These are phyloP conservation scores for Thaumetopoea pityocampa DNA, from an alignment of 1,140 invertebrate genomes.

Conservation along the genomic window DNA sequence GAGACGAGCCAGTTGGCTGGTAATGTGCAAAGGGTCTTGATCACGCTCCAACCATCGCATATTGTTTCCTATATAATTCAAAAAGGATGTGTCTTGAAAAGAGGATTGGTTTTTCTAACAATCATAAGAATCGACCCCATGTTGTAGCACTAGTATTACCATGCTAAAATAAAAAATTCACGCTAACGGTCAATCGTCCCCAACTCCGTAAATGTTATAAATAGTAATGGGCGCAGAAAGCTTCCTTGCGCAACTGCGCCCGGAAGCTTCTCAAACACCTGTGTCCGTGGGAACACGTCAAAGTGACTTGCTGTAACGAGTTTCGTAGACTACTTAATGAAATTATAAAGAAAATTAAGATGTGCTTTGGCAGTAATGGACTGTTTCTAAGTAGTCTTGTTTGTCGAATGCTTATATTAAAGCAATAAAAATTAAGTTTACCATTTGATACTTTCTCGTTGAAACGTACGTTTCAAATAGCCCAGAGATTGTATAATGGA, in stretches of 20 bases:
- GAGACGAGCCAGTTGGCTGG: constrained; percentile 76
- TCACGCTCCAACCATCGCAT: constrained; percentile 84
- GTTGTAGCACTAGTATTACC: too few species aligned
- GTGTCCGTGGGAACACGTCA: constrained; percentile 42
- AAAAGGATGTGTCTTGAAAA: too few species aligned
- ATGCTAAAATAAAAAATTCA: constrained; percentile 48
- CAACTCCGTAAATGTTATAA: constrained; percentile 18
- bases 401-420: too few species aligned
- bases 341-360: background rate
- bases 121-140: too few species aligned
- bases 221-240: constrained; percentile 29
- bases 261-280: constrained; percentile 28
- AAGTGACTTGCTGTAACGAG: background rate
- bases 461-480: too few species aligned
- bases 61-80: constrained; percentile 88
- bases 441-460: too few species aligned
- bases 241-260: constrained; percentile 35
- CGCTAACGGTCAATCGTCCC: constrained; percentile 33
- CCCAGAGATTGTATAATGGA: too few species aligned
- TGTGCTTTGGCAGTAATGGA: background rate
- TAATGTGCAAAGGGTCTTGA: constrained; percentile 92
- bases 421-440: too few species aligned
- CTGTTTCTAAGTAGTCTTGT: too few species aligned
- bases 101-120: too few species aligned
- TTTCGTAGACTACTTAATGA: background rate